phyloP scores from a whole-genome alignment of 2,888 invertebrate species.

The Agrochola circellaris region DNA sequence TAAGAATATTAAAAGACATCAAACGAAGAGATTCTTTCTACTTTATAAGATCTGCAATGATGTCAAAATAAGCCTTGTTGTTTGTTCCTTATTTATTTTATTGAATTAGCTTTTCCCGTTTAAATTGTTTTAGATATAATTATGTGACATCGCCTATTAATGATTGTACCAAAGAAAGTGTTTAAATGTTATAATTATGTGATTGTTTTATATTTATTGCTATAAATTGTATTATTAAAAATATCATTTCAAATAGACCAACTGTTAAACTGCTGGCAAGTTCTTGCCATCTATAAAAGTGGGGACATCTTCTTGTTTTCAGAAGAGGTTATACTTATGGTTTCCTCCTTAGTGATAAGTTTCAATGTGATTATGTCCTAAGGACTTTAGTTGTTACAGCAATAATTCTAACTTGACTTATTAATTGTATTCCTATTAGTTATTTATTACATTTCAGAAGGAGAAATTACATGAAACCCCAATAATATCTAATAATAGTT shows the following conservation, averaged over 20 bases:
- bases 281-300: background rate
- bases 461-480: background rate
- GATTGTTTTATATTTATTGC: conserved; percentile 54
- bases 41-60: conserved; percentile 43
- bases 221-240: conserved; percentile 26
- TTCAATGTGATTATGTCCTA: conserved; percentile 18
- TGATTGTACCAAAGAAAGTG: conserved; percentile 63
- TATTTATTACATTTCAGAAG: background rate
- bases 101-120: conserved; percentile 43
- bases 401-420: conserved; percentile 30
- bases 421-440: conserved; percentile 27
- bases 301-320: background rate
- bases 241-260: conserved; percentile 15
- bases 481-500: background rate
- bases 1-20: conserved; percentile 52
- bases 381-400: background rate
- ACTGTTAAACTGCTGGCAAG: conserved; percentile 41
- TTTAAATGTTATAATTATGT: conserved; percentile 48
- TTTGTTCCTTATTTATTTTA: conserved; percentile 44
- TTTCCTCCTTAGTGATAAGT: conserved; percentile 2
- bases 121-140: conserved; percentile 17
- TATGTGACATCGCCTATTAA: conserved; percentile 39
- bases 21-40: conserved; percentile 28
- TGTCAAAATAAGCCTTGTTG: conserved; percentile 35
- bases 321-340: background rate